Evolutionary conservation across 2,888 invertebrate genomes (phyloP), one percentile per base, ranked within the genome.

Genomic region (Drosophila atroscutellata): DNA sequence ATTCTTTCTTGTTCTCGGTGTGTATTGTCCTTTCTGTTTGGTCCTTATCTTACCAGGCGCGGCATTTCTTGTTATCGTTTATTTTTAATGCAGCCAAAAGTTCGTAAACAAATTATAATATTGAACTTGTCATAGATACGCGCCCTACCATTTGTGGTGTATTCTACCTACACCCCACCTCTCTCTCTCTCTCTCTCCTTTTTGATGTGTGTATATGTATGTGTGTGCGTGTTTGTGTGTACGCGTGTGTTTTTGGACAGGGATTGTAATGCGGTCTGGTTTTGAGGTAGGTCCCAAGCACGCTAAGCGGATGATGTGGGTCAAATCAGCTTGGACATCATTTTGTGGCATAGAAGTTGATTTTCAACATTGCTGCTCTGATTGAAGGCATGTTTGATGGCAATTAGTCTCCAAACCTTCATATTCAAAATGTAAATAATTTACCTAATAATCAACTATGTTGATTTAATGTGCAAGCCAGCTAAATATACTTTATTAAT

Each of bases 41-140:
- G 67, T 71, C 71, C 66, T 72, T 73, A 80, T 74, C 79, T 69
- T 51, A 39, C 60, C 20, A 73, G 76, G 73, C 76, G 71, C 84
- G 79, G 75, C 84, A 66, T 79, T 81, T 70, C 74, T 81, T 84
- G 85, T 80, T 86, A 86, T 86, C 88, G 75, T 77, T 89, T 86
- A 78, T 82, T 75, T 81, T 83, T 78, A 78, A 89, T 66, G 84
- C 81, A 82, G 59, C 62, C 71, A 64, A 87, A 89, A 89, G 88
- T 86, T 86, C 80, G 86, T 88, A 86, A 86, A 86, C 86, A 86
- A 86, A 86, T 89, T 86, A 86, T 89, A 86, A 89, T 86, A 86
- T 86, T 86, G 86, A 86, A 86, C 86, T 89, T 86, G 88, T 86
- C 88, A 86, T 87, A 86, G 88, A 86, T 87, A 87, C 88, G 83